phyloP scores from a whole-genome alignment of 35 echinoderm and acorn worm species.

The Strongylocentrotus purpuratus region DNA sequence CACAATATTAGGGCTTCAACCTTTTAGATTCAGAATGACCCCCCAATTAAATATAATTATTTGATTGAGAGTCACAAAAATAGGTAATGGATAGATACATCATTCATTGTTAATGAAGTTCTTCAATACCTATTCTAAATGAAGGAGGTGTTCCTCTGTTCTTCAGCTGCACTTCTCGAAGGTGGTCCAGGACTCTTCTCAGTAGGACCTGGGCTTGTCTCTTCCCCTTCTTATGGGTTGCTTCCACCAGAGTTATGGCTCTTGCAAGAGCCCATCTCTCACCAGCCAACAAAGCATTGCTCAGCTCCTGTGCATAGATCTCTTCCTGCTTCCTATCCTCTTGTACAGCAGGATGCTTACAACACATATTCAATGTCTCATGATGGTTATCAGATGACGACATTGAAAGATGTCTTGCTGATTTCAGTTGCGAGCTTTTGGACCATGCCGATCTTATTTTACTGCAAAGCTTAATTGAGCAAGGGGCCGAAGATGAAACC shows the following conservation, averaged over 20 bases:
- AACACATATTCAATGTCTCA: not conserved
- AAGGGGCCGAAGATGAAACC: not conserved
- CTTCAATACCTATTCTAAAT: slow-evolving; percentile 83
- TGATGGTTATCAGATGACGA: not conserved
- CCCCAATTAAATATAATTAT: not conserved
- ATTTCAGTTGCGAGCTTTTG: not conserved
- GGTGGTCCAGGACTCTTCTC: slow-evolving; percentile 61
- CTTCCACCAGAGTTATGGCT: slow-evolving; percentile 91
- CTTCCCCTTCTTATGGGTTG: slow-evolving; percentile 56
- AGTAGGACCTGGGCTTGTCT: slow-evolving; percentile 73
- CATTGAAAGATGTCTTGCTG: not conserved
- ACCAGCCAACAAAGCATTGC: slow-evolving; percentile 57
- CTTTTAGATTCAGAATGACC: too few relatives aligned
- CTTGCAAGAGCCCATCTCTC: slow-evolving; percentile 84
- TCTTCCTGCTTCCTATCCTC: slow-evolving; percentile 1
- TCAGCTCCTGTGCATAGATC: slow-evolving; percentile 31
- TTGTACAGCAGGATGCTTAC: not conserved
- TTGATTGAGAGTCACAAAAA: too few relatives aligned
- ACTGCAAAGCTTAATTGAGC: not conserved
- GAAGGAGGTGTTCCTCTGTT: slow-evolving; percentile 51
- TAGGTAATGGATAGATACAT: too few relatives aligned
- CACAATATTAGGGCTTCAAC: too few relatives aligned
- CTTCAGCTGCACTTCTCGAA: slow-evolving; percentile 54
- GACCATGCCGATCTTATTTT: not conserved
- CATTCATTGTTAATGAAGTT: too few relatives aligned